Evolutionary conservation across 2,888 invertebrate species (phyloP), one percentile per base, ranked within the genome.

Genomic region (Drosophila demipolita): DNA sequence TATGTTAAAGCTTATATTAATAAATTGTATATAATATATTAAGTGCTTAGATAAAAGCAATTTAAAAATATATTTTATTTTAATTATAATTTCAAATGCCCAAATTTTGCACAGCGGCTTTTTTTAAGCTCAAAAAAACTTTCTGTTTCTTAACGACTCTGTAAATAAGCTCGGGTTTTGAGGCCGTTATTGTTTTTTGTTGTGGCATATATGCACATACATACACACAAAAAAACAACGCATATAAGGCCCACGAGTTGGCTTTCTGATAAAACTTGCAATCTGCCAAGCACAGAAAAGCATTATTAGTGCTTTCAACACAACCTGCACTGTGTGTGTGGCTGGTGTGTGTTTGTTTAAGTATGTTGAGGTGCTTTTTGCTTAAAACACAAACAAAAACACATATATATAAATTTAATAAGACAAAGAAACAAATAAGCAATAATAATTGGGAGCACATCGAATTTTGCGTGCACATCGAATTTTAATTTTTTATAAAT

Each of bases 241-340:
- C 54, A 61, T 59, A 48, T 40, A 53, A 57, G 64, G 49, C 62
- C 53, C 53, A 40, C n/a, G 52, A 62, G 83, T 73, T 83, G 75
- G 82, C 80, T 79, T 76, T 84, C 66, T 73, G 78, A 76, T 85
- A 80, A 88, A 85, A 85, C 75, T 85, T 85, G 83, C 88, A 83
- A 88, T 83, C 66, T 69, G 65, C 54, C 64, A 78, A 83, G 86
- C 83, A 85, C 88, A 69, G 70, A 67, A 87, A 84, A 84, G 89
- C 84, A 80, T 88, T 74, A 78, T 85, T 52, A 68, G 83, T 73
- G 84, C 84, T 85, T 85, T 84, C 74, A 23, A 52, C 40, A 61
- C 53, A 63, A 29, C 20, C 33, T 50, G 15, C 36, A 52, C 50
- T 26, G 49, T 52, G 66, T 61, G 59, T 66, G 49, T 42, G n/a